Evolutionary conservation across 2,797 vertebrate genomes (phyloP).

Genomic region (Leuciscus waleckii): DNA sequence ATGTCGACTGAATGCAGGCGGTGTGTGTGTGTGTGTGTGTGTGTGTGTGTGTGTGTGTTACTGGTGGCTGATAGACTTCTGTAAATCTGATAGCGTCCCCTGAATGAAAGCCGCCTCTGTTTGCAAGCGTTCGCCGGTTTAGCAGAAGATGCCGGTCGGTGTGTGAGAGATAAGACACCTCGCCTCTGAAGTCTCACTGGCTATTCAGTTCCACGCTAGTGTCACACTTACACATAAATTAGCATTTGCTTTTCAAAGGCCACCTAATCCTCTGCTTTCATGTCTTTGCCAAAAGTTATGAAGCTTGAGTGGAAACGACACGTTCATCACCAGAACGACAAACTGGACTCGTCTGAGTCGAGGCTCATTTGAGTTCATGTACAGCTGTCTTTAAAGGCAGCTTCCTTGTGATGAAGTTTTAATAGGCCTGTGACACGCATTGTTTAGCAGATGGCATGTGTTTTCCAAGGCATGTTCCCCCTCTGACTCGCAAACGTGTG

Average conservation of each 20-base stretch:
- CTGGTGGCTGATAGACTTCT: constrained; percentile 85
- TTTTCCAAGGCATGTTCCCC: constrained; percentile 59
- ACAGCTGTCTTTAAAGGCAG: constrained; percentile 66
- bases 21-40: constrained; percentile 71
- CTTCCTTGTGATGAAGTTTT: constrained; percentile 75
- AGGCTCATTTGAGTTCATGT: constrained; percentile 54
- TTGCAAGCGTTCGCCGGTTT: constrained; percentile 80
- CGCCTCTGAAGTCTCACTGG: constrained; percentile 87
- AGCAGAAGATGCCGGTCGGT: constrained; percentile 83
- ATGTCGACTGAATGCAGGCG: constrained; percentile 62
- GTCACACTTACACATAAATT: constrained; percentile 83
- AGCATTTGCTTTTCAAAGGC: constrained; percentile 86
- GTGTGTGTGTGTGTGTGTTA: constrained; percentile 76
- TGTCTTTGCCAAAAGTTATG: constrained; percentile 82
- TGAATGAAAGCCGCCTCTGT: constrained; percentile 82
- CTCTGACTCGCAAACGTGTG: constrained; percentile 36
- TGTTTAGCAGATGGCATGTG: constrained; percentile 66
- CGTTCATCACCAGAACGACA: constrained; percentile 80
- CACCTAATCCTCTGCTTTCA: constrained; percentile 82
- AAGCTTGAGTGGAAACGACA: constrained; percentile 69
- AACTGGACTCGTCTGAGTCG: constrained; percentile 75
- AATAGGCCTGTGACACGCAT: constrained; percentile 65
- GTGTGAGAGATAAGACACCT: constrained; percentile 87
- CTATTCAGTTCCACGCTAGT: constrained; percentile 88
- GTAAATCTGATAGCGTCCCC: constrained; percentile 84